These are phyloP conservation scores for Dendroctonus ponderosae DNA, from an alignment of 1,140 invertebrate species.

Conservation along the genomic window DNA sequence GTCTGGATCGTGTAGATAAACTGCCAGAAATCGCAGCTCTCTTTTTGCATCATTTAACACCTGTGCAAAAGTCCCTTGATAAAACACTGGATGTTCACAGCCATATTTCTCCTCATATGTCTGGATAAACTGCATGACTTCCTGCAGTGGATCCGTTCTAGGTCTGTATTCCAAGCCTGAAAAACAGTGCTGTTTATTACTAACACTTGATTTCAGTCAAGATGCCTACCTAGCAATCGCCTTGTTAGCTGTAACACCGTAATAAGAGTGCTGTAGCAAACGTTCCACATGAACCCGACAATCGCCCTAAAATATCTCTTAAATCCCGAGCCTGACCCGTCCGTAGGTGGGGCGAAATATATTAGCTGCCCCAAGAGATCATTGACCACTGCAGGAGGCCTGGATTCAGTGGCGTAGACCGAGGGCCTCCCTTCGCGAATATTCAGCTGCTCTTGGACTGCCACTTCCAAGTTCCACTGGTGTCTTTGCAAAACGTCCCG, in stretches of 20 bases:
- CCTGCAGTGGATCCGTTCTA: conserved; percentile 86
- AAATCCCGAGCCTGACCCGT: conserved; percentile 60
- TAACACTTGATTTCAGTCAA: not conserved
- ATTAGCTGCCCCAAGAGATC: conserved; percentile 70
- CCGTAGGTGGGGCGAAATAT: conserved; percentile 59
- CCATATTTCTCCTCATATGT: conserved; percentile 80
- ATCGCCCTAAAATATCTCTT: conserved; percentile 68
- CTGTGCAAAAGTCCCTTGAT: conserved; percentile 92
- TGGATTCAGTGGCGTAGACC: conserved; percentile 70
- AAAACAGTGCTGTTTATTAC: not conserved
- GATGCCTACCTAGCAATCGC: conserved; percentile 68
- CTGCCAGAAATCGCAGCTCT: conserved; percentile 88
- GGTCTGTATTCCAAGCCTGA: conserved; percentile 37
- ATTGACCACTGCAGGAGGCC: conserved; percentile 72
- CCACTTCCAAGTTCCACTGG: conserved; percentile 88
- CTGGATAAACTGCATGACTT: conserved; percentile 85
- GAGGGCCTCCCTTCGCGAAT: conserved; percentile 81
- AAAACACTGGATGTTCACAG: conserved; percentile 85
- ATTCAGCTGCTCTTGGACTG: conserved; percentile 84
- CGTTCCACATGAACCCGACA: conserved; percentile 72
- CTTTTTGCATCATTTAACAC: conserved; percentile 88
- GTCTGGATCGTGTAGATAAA: conserved; percentile 91
- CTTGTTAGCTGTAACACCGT: conserved; percentile 72
- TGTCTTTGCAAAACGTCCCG: conserved; percentile 84
- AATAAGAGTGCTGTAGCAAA: conserved; percentile 77